Base-by-base conservation (phyloP, 2,113 vertebrate species). In the Numenius arquata region DNA sequence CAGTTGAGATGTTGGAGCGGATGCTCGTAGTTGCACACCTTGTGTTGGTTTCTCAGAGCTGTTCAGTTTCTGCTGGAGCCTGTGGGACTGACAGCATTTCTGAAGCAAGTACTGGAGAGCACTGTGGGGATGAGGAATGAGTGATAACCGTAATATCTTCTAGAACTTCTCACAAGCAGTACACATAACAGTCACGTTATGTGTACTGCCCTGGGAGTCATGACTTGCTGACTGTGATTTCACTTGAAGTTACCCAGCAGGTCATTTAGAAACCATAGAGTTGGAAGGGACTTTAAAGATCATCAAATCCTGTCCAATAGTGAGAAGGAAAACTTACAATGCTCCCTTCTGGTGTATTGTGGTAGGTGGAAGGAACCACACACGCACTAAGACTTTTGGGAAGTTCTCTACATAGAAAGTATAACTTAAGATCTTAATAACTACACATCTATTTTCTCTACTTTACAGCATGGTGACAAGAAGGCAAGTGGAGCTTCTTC, bases 401-500 rank as follows among this genome's bases (percentile, higher is more conserved):
- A 70, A 25, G 56, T 85, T 82, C 40, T 75, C 52, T 43, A 4
- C 45, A 3, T 9, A 29, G 23, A 67, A 81, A 2, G 2, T 78
- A 2, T 12, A 29, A 62, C 43, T 80, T 50, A 32, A 59, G 18
- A 25, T 81, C 41, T 89, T 80, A 72, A 34, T 85, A 63, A 56
- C 9, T 23, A 32, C 2, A 4, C 3, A 3, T 59, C 15, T 84
- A 0, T 89, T 94, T 90, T 92, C 40, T 93, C 41, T 89, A 5
- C 63, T 95, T 94, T 90, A 30, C 86, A 98, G 98, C 96, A 97
- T 20, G 95, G 47, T 63, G 93, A 80, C 93, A 96, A 95, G 74
- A 97, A 97, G 92, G n/a, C 45, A 66, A 91, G 40, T 74, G 94
- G 50, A 94, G 75, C 77, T 18, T 47, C 97, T 96, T 97, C 97